Percentiles rank a stretch among this genome's conserved stretches.
These are phyloP conservation scores for Recurvirostra avosetta DNA, from an alignment of 2,113 vertebrate genomes.

Conservation along the genomic window DNA sequence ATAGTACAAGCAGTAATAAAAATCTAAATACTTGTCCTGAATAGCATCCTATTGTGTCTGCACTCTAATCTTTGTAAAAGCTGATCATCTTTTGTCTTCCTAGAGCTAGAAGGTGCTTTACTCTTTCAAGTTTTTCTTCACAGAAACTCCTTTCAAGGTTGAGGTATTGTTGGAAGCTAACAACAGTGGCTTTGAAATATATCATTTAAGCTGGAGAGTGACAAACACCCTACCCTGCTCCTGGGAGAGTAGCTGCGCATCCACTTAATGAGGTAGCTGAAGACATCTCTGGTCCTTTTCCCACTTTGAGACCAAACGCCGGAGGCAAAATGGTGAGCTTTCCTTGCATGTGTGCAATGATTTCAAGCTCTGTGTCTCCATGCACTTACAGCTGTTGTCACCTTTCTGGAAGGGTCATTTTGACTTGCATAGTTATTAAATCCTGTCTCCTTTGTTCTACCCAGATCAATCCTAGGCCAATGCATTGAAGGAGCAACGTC, in stretches of 20 bases:
- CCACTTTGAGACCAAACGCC: conserved; percentile 12
- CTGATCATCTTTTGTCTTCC: conserved; percentile 47
- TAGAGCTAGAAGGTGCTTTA: conserved; percentile 1
- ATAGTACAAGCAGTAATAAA: conserved; percentile 26
- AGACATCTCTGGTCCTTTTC: conserved; percentile 12
- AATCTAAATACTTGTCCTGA: conserved; percentile 11
- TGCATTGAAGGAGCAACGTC: background rate
- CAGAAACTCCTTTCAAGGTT: conserved; percentile 40
- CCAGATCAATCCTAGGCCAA: background rate
- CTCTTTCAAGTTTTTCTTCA: conserved; percentile 32
- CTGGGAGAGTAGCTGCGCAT: conserved; percentile 17
- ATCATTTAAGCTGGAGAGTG: conserved; percentile 6
- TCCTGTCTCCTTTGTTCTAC: conserved; percentile 26
- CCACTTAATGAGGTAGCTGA: conserved; percentile 50
- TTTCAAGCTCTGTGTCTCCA: background rate
- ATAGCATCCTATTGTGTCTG: background rate
- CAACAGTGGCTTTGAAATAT: conserved; percentile 40
- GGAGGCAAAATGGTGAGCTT: conserved; percentile 32
- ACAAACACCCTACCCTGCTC: conserved; percentile 7
- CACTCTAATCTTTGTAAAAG: background rate
- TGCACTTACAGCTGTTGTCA: background rate
- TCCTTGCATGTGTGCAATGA: background rate
- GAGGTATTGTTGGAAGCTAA: conserved; percentile 26
- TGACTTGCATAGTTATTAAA: conserved; percentile 37
- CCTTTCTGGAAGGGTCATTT: conserved; percentile 45